Base-by-base conservation (phyloP, 2,888 invertebrate species). In the Fabriciana adippe region DNA sequence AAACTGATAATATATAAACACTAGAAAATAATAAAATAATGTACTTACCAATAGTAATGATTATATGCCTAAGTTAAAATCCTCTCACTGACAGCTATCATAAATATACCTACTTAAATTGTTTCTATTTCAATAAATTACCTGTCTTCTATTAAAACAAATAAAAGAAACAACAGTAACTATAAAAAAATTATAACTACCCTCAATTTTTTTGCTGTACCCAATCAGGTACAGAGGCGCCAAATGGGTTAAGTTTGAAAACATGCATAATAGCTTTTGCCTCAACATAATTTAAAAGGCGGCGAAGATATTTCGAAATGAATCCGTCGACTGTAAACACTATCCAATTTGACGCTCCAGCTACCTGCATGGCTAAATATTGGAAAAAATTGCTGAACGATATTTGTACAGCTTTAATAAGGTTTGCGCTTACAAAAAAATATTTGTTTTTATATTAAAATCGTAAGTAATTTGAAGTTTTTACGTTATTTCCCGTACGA, bases 261-360 rank as follows among this genome's bases (percentile, higher is more conserved):
- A 59, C 31, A 59, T n/a, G 26, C 47, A 47, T 57, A 47, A 56
- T 21, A 47, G 59, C 48, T 59, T 31, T 48, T 6, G 47, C 31
- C 31, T 48, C 59, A 31, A 59, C 48, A 59, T 48, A 31, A 59
- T 31, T 59, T 59, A 48, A 59, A 48, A 59, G 26, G 26, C 48
- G 26, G 47, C 57, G 48, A 59, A 59, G 48, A 48, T 59, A 48
- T 59, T 59, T 31, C 57, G 57, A 59, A 59, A 59, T 59, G 45
- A 59, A 47, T 59, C 57, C 57, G 26, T 59, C 47, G 57, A 59
- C 21, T 60, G 14, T 61, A 61, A 61, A 61, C 51, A 51, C 51
- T 61, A 51, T 60, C 60, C 60, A 60, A 60, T 60, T 60, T 60
- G 18, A 60, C 57, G 57, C n/a, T 59, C 48, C 48, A 31, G 48